Conservation (phyloP, 2,888 invertebrate species). For the Aporophyla lueneburgensis region DNA sequence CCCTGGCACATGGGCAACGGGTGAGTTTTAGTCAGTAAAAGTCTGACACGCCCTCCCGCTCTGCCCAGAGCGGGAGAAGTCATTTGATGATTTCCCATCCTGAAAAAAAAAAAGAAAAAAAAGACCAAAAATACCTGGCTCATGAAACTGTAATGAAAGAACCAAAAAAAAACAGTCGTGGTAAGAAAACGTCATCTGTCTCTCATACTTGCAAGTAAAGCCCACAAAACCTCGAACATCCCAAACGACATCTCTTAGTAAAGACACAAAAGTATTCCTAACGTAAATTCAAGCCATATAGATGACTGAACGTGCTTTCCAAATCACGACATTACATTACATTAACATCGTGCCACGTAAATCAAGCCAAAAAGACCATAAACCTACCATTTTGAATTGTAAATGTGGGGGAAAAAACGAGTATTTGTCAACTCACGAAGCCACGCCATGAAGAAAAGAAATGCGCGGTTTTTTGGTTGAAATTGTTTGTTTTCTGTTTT, state of each 20-base stretch:
- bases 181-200: slow-evolving; percentile 5
- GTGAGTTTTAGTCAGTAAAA: too few species aligned
- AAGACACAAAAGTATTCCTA: slow-evolving; percentile 21
- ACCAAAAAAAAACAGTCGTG: neutral
- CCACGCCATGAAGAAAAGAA: slow-evolving; percentile 25
- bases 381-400: slow-evolving; percentile 66
- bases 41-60: too few species aligned
- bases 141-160: too few species aligned
- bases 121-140: too few species aligned
- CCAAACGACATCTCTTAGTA: slow-evolving; percentile 40
- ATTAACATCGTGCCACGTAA: slow-evolving; percentile 58
- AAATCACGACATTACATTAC: slow-evolving; percentile 58
- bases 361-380: slow-evolving; percentile 60
- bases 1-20: too few species aligned
- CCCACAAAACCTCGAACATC: slow-evolving; percentile 30
- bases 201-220: slow-evolving; percentile 7
- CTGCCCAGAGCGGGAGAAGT: too few species aligned
- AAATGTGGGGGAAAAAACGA: slow-evolving; percentile 61
- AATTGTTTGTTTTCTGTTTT: slow-evolving; percentile 6
- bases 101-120: too few species aligned
- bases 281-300: slow-evolving; percentile 35
- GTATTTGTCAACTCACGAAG: slow-evolving; percentile 58
- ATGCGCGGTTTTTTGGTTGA: slow-evolving; percentile 13
- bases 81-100: too few species aligned
- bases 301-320: slow-evolving; percentile 42